A percentile compares a stretch with the other conserved stretches of the same genome.
Evolutionary conservation across 2,888 invertebrate genomes (phyloP).

Genomic region (Cantharis nigra): DNA sequence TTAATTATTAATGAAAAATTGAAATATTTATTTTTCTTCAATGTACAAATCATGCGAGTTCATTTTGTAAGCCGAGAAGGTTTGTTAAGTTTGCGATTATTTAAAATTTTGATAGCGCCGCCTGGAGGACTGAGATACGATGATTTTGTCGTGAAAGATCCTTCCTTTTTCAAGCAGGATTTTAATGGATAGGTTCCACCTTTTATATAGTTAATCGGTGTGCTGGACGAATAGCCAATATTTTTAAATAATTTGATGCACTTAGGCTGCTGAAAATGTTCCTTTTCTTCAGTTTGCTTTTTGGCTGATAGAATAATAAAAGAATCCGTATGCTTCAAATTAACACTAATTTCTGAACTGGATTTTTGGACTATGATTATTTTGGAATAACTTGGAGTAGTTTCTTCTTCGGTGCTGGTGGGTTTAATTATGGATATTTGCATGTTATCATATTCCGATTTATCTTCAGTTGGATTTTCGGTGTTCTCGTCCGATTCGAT

Average conservation of each 20-base stretch:
- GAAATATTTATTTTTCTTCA: neutral
- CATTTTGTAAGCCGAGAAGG: neutral
- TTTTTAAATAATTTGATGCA: slow-evolving; percentile 33
- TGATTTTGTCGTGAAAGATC: neutral
- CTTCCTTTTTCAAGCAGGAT: slow-evolving; percentile 29
- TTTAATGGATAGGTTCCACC: slow-evolving; percentile 36
- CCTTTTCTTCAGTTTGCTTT: slow-evolving; percentile 42
- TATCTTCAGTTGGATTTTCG: neutral
- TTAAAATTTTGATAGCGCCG: neutral
- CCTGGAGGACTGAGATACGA: slow-evolving; percentile 6
- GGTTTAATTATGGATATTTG: neutral
- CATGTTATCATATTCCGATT: neutral
- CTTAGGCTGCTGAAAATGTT: slow-evolving; percentile 45
- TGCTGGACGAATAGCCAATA: neutral
- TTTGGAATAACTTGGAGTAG: neutral
- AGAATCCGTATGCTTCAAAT: slow-evolving; percentile 46
- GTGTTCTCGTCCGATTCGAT: neutral
- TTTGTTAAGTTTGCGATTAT: slow-evolving; percentile 1
- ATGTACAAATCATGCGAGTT: neutral
- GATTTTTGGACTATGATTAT: neutral
- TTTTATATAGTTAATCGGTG: slow-evolving; percentile 20
- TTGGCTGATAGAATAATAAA: slow-evolving; percentile 41
- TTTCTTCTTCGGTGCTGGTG: neutral
- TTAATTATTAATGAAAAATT: too few species aligned
- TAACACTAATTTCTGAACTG: slow-evolving; percentile 10